These are phyloP conservation scores for Tragelaphus imberbis DNA, from an alignment of 2,113 vertebrate species.

Conservation along the genomic window DNA sequence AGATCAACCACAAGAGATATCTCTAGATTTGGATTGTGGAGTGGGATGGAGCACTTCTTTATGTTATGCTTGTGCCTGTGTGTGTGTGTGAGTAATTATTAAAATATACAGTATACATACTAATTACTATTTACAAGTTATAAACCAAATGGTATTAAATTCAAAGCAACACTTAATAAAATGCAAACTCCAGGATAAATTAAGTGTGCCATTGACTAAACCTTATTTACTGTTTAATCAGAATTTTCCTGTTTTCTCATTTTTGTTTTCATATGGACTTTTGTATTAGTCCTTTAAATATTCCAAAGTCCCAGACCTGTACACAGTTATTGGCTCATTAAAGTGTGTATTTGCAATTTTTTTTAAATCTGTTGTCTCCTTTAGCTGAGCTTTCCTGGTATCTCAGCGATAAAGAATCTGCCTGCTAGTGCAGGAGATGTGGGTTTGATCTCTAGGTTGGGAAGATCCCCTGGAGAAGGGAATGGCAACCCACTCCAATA, in stretches of 20 bases:
- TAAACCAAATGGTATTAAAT: not conserved
- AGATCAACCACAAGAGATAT: not conserved
- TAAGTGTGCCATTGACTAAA: not conserved
- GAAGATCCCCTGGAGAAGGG: not conserved
- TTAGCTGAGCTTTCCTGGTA: not conserved
- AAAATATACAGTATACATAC: not conserved
- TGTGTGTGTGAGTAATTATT: not conserved
- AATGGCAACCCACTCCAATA: not conserved
- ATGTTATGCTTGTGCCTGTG: not conserved
- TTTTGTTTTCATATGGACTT: not conserved
- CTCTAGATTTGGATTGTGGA: not conserved
- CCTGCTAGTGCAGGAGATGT: not conserved
- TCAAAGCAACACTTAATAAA: not conserved
- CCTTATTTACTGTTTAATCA: not conserved
- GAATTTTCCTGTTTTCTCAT: not conserved
- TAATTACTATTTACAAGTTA: not conserved
- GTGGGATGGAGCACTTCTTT: not conserved
- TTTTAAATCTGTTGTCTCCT: not conserved
- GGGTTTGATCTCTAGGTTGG: not conserved
- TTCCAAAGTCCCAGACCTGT: not conserved
- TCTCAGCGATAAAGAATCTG: not conserved
- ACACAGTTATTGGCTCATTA: not conserved
- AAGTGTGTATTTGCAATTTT: not conserved
- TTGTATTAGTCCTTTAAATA: not conserved
- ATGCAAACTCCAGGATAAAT: not conserved